phyloP scores from a whole-genome alignment of 2,888 invertebrate species.

The Phoronis australis region DNA sequence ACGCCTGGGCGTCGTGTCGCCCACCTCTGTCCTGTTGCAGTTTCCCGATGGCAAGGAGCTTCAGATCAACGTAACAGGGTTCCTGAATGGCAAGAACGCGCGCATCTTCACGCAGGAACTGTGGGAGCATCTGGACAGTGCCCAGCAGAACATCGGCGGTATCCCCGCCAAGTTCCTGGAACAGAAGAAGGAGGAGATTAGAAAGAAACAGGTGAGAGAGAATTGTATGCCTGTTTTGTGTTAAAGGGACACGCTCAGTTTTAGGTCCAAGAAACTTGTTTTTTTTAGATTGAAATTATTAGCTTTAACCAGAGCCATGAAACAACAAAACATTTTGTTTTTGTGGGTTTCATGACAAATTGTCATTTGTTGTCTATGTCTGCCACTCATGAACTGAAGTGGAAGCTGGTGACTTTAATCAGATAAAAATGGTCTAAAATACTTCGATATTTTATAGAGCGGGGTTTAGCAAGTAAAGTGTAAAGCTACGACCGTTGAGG shows the following conservation, averaged over 20 bases:
- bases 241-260: background rate
- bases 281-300: too few relatives aligned
- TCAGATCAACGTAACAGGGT: constrained; percentile 99
- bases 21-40: constrained; percentile 59
- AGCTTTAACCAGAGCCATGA: too few relatives aligned
- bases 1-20: too few relatives aligned
- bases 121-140: constrained; percentile 91
- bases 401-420: too few relatives aligned
- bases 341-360: too few relatives aligned
- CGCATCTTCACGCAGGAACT: constrained; percentile 95
- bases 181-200: constrained; percentile 91
- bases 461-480: too few relatives aligned
- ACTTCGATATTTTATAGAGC: too few relatives aligned
- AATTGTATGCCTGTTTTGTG: background rate
- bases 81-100: constrained; percentile 95
- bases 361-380: background rate
- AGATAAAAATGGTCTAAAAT: too few relatives aligned
- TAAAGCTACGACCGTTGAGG: too few relatives aligned
- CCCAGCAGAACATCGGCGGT: constrained; percentile 90
- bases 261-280: background rate
- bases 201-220: constrained; percentile 35
- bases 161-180: constrained; percentile 93
- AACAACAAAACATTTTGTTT: background rate
- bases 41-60: constrained; percentile 96
- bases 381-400: too few relatives aligned